Conservation (phyloP, 2,888 invertebrate species). For the Corbicula japonica region DNA sequence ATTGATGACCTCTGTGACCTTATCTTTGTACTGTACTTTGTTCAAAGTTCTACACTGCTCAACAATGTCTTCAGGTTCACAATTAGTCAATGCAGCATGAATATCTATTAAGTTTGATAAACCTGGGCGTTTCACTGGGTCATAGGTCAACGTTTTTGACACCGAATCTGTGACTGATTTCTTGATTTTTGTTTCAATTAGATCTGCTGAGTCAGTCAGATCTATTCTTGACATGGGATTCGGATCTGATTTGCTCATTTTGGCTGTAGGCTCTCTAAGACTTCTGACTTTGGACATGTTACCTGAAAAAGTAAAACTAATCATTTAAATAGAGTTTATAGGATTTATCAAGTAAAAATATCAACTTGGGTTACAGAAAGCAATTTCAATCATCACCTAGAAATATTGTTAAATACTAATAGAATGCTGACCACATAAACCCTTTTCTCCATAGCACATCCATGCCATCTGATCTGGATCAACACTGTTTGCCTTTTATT, state of each 20-base stretch:
- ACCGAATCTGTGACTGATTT: conserved; percentile 97
- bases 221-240: conserved; percentile 93
- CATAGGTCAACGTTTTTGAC: conserved; percentile 92
- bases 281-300: conserved; percentile 90
- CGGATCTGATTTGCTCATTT: conserved; percentile 99
- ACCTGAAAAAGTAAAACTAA: conserved; percentile 65
- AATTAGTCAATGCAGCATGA: conserved; percentile 92
- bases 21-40: conserved; percentile 93
- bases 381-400: too few relatives aligned
- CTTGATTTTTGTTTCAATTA: conserved; percentile 91
- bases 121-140: conserved; percentile 93
- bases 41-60: conserved; percentile 90
- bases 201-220: conserved; percentile 92
- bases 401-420: too few relatives aligned
- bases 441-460: too few relatives aligned
- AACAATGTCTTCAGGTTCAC: conserved; percentile 90
- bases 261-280: conserved; percentile 94
- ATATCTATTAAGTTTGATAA: conserved; percentile 95
- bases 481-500: too few relatives aligned
- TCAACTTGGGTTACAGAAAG: too few relatives aligned
- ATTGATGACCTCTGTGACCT: conserved; percentile 91
- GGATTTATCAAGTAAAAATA: too few relatives aligned
- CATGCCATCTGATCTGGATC: too few relatives aligned
- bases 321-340: neutral
- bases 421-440: too few relatives aligned